Conservation (phyloP, 2,888 invertebrate genomes). For the Synanthedon formicaeformis region DNA sequence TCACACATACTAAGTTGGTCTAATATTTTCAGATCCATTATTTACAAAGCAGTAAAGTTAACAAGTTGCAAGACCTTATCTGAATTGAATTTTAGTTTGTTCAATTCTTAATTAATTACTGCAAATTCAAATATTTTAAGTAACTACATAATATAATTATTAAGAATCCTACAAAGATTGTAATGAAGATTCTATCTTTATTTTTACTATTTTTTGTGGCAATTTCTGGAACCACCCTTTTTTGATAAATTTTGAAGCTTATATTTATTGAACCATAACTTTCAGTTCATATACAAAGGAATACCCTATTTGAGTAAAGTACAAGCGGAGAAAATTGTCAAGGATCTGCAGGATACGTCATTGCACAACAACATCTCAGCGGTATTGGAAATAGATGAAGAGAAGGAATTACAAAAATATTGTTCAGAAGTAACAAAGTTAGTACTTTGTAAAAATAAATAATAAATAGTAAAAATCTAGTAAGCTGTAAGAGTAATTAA, state of each 20-base stretch:
- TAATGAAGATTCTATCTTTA: neutral
- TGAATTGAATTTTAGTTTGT: too few relatives aligned
- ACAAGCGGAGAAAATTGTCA: slow-evolving; percentile 50
- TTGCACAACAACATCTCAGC: slow-evolving; percentile 24
- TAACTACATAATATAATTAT: neutral
- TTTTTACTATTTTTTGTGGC: neutral
- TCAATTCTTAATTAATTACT: too few relatives aligned
- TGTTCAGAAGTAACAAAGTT: slow-evolving; percentile 54
- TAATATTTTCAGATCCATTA: too few relatives aligned
- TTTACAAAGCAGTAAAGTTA: too few relatives aligned
- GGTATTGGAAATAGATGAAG: slow-evolving; percentile 33
- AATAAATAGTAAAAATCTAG: too few relatives aligned
- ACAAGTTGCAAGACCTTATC: too few relatives aligned
- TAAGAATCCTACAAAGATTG: neutral
- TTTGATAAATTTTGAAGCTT: too few relatives aligned
- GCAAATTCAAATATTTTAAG: too few relatives aligned
- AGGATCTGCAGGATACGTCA: slow-evolving; percentile 36
- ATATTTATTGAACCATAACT: slow-evolving; percentile 8
- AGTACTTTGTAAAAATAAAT: too few relatives aligned
- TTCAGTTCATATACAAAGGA: slow-evolving; percentile 76
- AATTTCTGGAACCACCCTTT: neutral
- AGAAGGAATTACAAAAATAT: slow-evolving; percentile 35
- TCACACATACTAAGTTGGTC: too few relatives aligned
- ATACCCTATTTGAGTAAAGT: slow-evolving; percentile 74
- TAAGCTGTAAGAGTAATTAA: too few relatives aligned